A percentile compares a stretch with the other conserved stretches of the same genome.
Conservation (phyloP, 2,113 vertebrate genomes). For the Ginglymostoma cirratum region DNA sequence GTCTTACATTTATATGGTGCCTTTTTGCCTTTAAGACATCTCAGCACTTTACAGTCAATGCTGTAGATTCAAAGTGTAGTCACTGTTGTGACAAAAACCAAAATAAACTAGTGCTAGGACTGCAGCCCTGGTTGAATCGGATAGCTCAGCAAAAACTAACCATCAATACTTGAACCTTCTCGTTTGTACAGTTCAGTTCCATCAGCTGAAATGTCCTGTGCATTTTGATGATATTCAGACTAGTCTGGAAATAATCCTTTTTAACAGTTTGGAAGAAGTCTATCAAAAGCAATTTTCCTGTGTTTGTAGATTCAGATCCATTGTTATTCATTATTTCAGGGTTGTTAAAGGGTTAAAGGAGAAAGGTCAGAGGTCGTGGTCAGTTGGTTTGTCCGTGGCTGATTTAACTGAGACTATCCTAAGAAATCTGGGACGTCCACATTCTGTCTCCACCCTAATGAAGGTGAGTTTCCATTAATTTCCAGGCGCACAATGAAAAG, state of each 20-base stretch:
- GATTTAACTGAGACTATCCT: conserved; percentile 81
- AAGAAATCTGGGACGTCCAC: conserved; percentile 69
- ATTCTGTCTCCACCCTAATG: conserved; percentile 80
- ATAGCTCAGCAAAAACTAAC: background rate
- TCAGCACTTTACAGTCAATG: background rate
- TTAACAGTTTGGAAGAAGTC: background rate
- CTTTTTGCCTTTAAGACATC: background rate
- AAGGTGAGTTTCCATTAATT: conserved; percentile 66
- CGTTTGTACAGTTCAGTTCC: background rate
- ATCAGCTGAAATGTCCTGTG: background rate
- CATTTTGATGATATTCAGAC: background rate
- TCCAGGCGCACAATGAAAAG: background rate
- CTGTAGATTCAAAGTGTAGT: background rate
- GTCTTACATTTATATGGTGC: background rate
- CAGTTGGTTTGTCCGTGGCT: conserved; percentile 81
- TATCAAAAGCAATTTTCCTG: background rate
- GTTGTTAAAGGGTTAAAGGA: conserved; percentile 76
- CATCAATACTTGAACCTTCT: background rate
- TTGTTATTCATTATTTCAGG: conserved; percentile 52
- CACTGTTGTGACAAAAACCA: background rate
- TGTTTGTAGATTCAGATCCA: background rate
- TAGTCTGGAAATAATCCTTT: background rate
- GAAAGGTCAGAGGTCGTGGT: conserved; percentile 85
- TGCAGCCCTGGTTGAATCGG: background rate
- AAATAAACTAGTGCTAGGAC: background rate